These are phyloP conservation scores for Zosterops lateralis DNA, from an alignment of 2,113 vertebrate species.

Conservation along the genomic window DNA sequence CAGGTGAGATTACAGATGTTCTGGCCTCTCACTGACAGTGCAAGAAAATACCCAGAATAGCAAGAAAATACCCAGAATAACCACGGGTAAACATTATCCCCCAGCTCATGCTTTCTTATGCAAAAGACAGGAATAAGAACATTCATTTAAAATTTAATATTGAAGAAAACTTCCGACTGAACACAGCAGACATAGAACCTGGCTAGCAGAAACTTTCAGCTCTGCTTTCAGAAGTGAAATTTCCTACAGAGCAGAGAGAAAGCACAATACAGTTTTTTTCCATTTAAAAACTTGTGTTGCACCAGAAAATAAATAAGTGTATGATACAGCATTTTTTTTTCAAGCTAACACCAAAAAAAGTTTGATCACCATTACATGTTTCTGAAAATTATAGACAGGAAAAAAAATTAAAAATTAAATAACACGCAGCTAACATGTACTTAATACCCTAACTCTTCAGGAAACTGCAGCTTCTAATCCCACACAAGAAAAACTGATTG, in stretches of 20 bases:
- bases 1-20: constrained; percentile 24
- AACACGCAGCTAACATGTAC: neutral
- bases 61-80: neutral
- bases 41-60: neutral
- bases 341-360: neutral
- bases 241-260: constrained; percentile 7
- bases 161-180: neutral
- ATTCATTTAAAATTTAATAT: neutral
- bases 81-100: neutral
- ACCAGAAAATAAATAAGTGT: constrained; percentile 2
- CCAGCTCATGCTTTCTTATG: neutral
- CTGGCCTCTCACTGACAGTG: neutral
- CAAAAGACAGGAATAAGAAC: constrained; percentile 1
- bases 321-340: neutral
- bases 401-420: neutral
- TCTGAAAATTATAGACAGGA: neutral
- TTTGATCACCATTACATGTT: neutral
- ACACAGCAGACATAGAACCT: neutral
- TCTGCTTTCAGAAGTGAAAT: neutral
- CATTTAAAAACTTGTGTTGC: constrained; percentile 33
- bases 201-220: constrained; percentile 49
- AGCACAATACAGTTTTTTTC: neutral
- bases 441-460: neutral
- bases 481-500: neutral
- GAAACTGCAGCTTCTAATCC: neutral